These are phyloP conservation scores for Trachurus trachurus DNA, from an alignment of 2,797 vertebrate genomes.

Conservation along the genomic window DNA sequence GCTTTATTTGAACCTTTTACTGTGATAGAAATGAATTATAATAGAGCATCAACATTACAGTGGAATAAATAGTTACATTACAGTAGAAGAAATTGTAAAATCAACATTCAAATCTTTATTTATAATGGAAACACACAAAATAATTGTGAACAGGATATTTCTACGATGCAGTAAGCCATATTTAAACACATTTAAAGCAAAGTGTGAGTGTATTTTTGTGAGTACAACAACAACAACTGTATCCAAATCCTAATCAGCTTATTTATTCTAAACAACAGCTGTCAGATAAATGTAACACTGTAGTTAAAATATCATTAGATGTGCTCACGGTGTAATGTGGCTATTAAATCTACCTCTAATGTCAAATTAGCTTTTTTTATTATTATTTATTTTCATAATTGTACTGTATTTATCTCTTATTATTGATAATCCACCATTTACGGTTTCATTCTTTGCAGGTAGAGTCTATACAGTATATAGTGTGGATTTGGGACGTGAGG, in stretches of 20 bases:
- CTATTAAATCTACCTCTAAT: not conserved
- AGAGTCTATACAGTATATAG: not conserved
- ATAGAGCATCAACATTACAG: not conserved
- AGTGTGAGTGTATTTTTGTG: too few relatives aligned
- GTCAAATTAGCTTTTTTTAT: not conserved
- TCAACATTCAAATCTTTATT: not conserved
- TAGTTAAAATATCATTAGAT: not conserved
- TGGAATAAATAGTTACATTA: too few relatives aligned
- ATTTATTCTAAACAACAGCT: too few relatives aligned
- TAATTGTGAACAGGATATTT: not conserved
- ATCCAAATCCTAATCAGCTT: not conserved
- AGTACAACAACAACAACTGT: too few relatives aligned
- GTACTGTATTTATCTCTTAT: not conserved
- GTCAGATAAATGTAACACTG: too few relatives aligned
- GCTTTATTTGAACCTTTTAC: too few relatives aligned
- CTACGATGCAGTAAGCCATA: too few relatives aligned
- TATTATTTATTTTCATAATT: too few relatives aligned
- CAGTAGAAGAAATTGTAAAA: too few relatives aligned
- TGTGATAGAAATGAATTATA: too few relatives aligned
- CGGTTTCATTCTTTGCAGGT: not conserved
- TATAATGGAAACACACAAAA: not conserved
- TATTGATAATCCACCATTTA: not conserved
- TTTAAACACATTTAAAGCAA: too few relatives aligned
- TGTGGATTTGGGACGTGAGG: constrained; percentile 40
- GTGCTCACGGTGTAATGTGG: not conserved